Conservation (phyloP, 1,140 invertebrate species). For the Halictus rubicundus region DNA sequence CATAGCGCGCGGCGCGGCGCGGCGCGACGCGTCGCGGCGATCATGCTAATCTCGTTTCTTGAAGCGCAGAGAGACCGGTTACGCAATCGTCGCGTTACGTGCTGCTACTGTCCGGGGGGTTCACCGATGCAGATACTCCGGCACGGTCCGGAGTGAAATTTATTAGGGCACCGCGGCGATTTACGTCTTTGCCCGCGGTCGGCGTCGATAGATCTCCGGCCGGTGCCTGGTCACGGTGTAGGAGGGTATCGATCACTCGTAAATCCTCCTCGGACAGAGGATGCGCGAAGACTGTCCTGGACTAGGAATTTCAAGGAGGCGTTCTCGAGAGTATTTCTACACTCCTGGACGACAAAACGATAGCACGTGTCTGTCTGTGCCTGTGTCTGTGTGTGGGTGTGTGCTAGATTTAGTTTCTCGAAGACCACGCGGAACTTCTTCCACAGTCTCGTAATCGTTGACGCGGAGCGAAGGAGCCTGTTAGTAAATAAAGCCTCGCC, state of each 20-base stretch:
- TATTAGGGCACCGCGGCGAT: constrained; percentile 5
- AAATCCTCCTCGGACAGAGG: constrained; percentile 15
- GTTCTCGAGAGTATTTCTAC: background rate
- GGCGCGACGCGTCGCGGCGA: no score
- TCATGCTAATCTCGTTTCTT: no score
- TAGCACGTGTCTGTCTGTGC: no score
- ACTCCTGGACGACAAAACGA: no score
- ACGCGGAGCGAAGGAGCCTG: no score
- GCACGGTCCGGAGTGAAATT: constrained; percentile 6
- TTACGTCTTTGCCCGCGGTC: constrained; percentile 26
- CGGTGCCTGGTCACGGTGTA: constrained; percentile 16
- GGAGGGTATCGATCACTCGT: constrained; percentile 27
- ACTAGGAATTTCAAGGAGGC: background rate
- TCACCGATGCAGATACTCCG: background rate
- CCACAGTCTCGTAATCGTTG: no score
- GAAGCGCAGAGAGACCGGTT: constrained; percentile 20
- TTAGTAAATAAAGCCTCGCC: no score
- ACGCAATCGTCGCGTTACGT: background rate
- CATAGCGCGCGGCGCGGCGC: no score
- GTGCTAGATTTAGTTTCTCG: no score
- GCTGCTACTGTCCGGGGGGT: background rate
- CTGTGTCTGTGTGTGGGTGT: no score
- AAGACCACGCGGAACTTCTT: no score
- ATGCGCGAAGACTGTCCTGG: background rate
- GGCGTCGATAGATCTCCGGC: constrained; percentile 10